Evolutionary conservation across 2,888 invertebrate genomes (phyloP), one percentile per base, ranked within the genome.

Genomic region (Netelia melanura): DNA sequence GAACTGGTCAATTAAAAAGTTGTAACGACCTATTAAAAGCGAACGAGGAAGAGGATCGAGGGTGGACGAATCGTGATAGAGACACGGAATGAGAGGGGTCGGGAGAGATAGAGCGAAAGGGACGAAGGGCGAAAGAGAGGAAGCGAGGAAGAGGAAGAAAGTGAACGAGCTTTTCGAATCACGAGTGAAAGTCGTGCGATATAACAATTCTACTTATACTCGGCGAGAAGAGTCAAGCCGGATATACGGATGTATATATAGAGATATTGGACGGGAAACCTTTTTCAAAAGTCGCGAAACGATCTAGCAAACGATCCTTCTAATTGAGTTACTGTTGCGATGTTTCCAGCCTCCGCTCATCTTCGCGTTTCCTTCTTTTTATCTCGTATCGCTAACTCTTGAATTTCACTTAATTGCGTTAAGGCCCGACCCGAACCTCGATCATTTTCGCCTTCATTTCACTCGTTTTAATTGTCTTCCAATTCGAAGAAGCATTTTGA

Each of bases 21-120:
- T 89, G 86, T 86, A 89, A 89, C 84, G 87, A 85, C 84, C 85
- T 87, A 88, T 87, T 89, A 88, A 89, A 82, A 84, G 68, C 80
- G 81, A 77, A 85, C 80, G 83, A 83, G 79, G 81, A 85, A 83
- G 83, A 83, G 84, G 75, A 71, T 74, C 44, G 81, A 71, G 72
- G 38, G 52, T 76, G 65, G 81, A 81, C 75, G 77, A 87, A 81
- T 71, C 81, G 71, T 77, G 65, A 85, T 67, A 82, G 82, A 87
- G 72, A 86, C 64, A 83, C 68, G 64, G 76, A 84, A 65, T 64
- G 56, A 68, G 56, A 68, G 67, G 70, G 58, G 64, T 38, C 38
- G 38, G 8, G 6, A 65, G 48, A 71, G 43, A 70, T 75, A 43
- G 68, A 38, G 9, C 9, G 25, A 74, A 62, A 65, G 48, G 67